These are phyloP conservation scores for Julus scandinavius DNA, from an alignment of 2,888 invertebrate species.

Conservation along the genomic window DNA sequence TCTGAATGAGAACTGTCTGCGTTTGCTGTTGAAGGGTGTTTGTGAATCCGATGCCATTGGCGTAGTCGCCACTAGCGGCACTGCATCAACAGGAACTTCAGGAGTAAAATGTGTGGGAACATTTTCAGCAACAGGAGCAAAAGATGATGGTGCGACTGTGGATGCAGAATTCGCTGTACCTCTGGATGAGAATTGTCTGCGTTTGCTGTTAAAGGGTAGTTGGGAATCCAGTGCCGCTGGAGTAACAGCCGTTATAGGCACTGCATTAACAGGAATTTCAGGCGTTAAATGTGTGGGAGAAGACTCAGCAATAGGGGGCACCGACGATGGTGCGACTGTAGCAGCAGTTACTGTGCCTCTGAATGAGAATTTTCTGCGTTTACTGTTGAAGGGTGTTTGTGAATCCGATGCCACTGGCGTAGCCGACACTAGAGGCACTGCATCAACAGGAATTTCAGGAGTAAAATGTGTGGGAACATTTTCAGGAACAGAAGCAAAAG, in stretches of 20 bases:
- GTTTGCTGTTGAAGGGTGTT: conserved; percentile 26
- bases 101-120: background rate
- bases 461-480: background rate
- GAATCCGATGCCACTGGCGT: background rate
- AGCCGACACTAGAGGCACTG: background rate
- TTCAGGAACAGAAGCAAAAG: background rate
- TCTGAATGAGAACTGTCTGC: conserved; percentile 17
- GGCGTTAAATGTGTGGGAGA: background rate
- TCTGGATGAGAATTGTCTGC: conserved; percentile 8
- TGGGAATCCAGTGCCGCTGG: background rate
- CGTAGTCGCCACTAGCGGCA: background rate
- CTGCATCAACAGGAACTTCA: background rate
- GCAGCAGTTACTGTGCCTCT: background rate
- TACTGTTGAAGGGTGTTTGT: conserved; percentile 14
- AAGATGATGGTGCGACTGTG: background rate
- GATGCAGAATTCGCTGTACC: background rate
- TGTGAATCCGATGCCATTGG: background rate
- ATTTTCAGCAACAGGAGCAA: background rate
- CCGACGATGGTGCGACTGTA: background rate
- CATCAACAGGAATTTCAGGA: background rate
- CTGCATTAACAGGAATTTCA: background rate
- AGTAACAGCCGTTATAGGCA: background rate
- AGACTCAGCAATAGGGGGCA: background rate
- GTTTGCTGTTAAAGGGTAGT: conserved; percentile 21
- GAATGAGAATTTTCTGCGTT: conserved; percentile 14